Base-by-base conservation (phyloP, 2,888 invertebrate species). In the Elegia similella region DNA sequence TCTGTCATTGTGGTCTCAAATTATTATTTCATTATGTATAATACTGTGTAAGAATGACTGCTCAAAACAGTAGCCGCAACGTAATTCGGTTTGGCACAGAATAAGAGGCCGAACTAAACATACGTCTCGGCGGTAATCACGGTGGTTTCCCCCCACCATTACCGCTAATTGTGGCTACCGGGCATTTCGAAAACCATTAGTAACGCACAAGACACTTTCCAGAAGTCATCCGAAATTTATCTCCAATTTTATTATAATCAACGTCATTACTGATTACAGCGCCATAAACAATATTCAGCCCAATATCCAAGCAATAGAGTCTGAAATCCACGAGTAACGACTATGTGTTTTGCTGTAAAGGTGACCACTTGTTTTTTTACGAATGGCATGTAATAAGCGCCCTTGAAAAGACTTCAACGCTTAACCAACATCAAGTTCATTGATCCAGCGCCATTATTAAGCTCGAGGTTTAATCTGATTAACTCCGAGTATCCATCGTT, bases 361-460 rank as follows among this genome's bases (percentile, higher is more conserved):
- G 52, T 48, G 47, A 52, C 47, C 44, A 42, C 30, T 66, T 61
- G 58, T 59, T 73, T 72, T 78, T 82, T 80, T 78, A 72, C 66
- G 67, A 72, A 69, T 69, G 72, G 77, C 73, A 73, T 73, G 75
- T 75, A 80, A 78, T 76, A 80, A 78, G 80, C 84, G 88, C 85
- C 88, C 88, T 88, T 88, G 87, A 88, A 87, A 86, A 88, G 85
- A 88, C 85, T 84, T 88, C 88, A 87, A 86, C 88, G 88, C 84
- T 79, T 80, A 73, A 76, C 78, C 76, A 75, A 79, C 76, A 70
- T 75, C 66, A 76, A 74, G 86, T 82, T 85, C 84, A 83, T 75
- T 84, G 86, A 81, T 78, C 85, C 68, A 72, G 52, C 60, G 50
- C 58, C 62, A 60, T 48, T 56, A 56, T 56, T 48, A 48, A 55